Evolutionary conservation across 1,140 invertebrate genomes (phyloP).

Genomic region (Acromyrmex echinatior): DNA sequence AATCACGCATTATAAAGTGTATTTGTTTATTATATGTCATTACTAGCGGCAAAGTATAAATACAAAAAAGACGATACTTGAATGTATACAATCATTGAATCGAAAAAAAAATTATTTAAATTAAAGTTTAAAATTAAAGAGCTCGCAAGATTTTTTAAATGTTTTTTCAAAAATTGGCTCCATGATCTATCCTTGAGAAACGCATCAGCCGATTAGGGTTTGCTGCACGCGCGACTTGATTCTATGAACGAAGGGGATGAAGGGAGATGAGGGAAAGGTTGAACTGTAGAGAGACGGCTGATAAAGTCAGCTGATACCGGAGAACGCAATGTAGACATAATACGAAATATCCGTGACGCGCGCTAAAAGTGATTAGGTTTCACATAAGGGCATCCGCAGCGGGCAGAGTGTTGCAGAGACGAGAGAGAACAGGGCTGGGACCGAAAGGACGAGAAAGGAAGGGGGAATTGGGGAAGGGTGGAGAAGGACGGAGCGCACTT

Average conservation of each 20-base stretch:
- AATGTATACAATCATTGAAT: not conserved
- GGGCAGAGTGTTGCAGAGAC: constrained; percentile 43
- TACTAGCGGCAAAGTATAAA: not conserved
- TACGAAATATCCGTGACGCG: constrained; percentile 80
- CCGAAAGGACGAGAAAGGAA: constrained; percentile 36
- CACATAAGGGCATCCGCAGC: constrained; percentile 74
- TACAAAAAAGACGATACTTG: not conserved
- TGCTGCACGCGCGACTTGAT: constrained; percentile 14
- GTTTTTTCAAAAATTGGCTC: constrained; percentile 1
- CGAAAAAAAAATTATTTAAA: not conserved
- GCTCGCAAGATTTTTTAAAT: constrained; percentile 8
- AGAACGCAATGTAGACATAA: constrained; percentile 79
- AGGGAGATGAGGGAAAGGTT: constrained; percentile 33
- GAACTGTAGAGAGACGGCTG: constrained; percentile 58
- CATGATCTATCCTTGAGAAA: not conserved
- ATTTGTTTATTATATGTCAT: not conserved
- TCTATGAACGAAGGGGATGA: not conserved
- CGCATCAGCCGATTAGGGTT: constrained; percentile 36
- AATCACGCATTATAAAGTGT: not conserved
- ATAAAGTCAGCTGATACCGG: constrained; percentile 76
- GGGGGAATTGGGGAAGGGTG: constrained; percentile 47
- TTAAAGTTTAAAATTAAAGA: not conserved
- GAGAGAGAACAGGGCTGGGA: constrained; percentile 64
- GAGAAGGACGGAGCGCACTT: constrained; percentile 82
- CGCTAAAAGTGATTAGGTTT: constrained; percentile 84